phyloP scores from a whole-genome alignment of 2,888 invertebrate genomes.

The Drosophila subsilvestris region DNA sequence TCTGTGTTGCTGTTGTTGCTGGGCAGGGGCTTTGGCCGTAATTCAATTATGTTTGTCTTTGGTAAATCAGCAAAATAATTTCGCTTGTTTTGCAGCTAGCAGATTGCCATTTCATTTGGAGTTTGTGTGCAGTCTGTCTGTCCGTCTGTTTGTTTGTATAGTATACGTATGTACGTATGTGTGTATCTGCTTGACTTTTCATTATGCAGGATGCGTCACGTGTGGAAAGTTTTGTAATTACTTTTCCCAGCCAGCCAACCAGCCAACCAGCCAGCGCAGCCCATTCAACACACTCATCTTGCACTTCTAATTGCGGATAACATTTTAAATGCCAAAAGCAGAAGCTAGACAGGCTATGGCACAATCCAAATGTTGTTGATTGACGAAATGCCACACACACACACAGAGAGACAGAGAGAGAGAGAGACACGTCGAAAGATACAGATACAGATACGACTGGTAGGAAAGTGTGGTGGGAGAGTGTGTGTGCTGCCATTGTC shows the following conservation, averaged over 20 bases:
- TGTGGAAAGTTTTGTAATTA: constrained; percentile 63
- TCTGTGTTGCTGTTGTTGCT: no score
- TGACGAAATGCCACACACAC: constrained; percentile 19
- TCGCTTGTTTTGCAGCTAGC: constrained; percentile 59
- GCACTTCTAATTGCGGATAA: constrained; percentile 53
- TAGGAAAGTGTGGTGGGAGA: not conserved
- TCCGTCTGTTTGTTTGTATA: not conserved
- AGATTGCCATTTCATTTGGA: constrained; percentile 40
- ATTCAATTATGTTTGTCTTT: constrained; percentile 78
- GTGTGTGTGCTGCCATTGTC: constrained; percentile 10
- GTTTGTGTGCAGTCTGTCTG: constrained; percentile 53
- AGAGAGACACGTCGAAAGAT: constrained; percentile 5
- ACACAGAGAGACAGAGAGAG: constrained; percentile 12
- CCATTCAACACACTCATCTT: constrained; percentile 44
- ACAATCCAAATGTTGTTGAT: constrained; percentile 36
- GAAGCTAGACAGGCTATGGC: not conserved
- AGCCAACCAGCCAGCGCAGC: not conserved
- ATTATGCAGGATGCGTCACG: constrained; percentile 67
- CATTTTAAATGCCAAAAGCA: constrained; percentile 48
- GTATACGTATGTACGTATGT: not conserved
- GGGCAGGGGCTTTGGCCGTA: constrained; percentile 44
- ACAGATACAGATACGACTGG: not conserved
- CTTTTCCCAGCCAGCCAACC: constrained; percentile 22
- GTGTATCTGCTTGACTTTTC: constrained; percentile 53
- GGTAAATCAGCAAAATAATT: constrained; percentile 75